These are phyloP conservation scores for Lamellibrachia columna DNA, from an alignment of 2,888 invertebrate species.

Conservation along the genomic window DNA sequence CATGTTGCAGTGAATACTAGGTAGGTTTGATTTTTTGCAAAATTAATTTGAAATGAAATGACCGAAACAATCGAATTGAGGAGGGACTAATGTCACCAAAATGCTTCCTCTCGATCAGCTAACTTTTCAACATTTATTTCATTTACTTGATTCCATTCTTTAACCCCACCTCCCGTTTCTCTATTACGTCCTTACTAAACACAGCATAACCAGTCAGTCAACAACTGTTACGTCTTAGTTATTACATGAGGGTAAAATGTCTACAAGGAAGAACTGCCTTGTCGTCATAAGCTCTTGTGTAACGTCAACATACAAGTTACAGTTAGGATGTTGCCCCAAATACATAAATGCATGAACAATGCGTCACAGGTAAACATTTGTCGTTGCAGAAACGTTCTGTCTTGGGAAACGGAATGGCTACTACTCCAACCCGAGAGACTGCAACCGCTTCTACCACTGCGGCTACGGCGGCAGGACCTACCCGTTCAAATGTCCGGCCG, in stretches of 20 bases:
- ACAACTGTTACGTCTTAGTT: too few relatives aligned
- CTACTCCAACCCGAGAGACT: slow-evolving; percentile 21
- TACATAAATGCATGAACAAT: background rate
- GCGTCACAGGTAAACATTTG: background rate
- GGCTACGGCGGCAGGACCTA: background rate
- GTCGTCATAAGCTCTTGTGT: background rate
- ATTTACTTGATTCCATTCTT: too few relatives aligned
- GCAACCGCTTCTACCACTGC: slow-evolving; percentile 25
- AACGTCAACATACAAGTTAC: background rate
- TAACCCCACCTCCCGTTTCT: too few relatives aligned
- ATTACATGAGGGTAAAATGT: background rate
- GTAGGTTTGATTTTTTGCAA: too few relatives aligned
- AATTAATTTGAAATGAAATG: too few relatives aligned
- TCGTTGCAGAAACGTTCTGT: background rate
- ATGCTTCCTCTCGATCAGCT: too few relatives aligned
- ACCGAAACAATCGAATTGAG: too few relatives aligned
- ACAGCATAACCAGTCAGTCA: too few relatives aligned
- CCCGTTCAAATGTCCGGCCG: background rate
- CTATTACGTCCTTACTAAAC: too few relatives aligned
- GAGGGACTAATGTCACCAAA: too few relatives aligned
- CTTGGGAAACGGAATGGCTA: slow-evolving; percentile 4
- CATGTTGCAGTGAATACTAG: too few relatives aligned
- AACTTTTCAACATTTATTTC: too few relatives aligned
- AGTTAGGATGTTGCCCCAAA: background rate
- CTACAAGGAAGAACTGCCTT: background rate